Conservation (phyloP, 2,113 vertebrate species). For the Cyphomyrus plagiostoma region DNA sequence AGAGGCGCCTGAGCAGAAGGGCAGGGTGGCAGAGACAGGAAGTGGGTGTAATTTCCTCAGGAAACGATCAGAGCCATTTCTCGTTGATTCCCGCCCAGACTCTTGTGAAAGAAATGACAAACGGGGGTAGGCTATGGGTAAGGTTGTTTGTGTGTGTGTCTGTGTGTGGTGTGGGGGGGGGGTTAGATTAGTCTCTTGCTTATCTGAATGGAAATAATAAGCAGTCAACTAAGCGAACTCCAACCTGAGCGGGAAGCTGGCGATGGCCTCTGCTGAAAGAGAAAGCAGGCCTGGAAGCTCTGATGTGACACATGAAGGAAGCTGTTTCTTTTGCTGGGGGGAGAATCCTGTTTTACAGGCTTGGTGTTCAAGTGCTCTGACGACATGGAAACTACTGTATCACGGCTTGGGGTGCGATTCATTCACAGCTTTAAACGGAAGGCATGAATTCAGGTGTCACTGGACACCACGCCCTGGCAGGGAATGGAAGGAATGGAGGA, state of each 20-base stretch:
- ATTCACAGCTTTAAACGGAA: background rate
- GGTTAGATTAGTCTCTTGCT: background rate
- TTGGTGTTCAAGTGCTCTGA: background rate
- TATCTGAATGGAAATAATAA: background rate
- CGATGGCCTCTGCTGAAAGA: conserved; percentile 21
- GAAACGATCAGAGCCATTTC: conserved; percentile 66
- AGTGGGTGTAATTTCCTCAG: conserved; percentile 71
- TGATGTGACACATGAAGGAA: background rate
- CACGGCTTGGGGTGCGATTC: background rate
- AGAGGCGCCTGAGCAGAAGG: conserved; percentile 32
- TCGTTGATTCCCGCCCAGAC: conserved; percentile 48
- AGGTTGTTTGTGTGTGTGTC: conserved; percentile 12
- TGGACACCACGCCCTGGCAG: background rate
- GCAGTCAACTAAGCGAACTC: background rate
- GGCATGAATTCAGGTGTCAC: background rate
- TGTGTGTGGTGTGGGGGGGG: background rate
- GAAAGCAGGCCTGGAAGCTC: background rate
- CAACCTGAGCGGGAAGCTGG: background rate
- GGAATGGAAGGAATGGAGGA: background rate
- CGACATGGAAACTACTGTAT: background rate
- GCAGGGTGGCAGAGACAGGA: conserved; percentile 53
- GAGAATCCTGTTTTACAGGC: background rate
- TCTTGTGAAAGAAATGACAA: conserved; percentile 29
- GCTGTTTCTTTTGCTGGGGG: background rate
- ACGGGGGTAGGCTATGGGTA: conserved; percentile 16